These are phyloP conservation scores for Elmis aenea DNA, from an alignment of 2,888 invertebrate species.

Conservation along the genomic window DNA sequence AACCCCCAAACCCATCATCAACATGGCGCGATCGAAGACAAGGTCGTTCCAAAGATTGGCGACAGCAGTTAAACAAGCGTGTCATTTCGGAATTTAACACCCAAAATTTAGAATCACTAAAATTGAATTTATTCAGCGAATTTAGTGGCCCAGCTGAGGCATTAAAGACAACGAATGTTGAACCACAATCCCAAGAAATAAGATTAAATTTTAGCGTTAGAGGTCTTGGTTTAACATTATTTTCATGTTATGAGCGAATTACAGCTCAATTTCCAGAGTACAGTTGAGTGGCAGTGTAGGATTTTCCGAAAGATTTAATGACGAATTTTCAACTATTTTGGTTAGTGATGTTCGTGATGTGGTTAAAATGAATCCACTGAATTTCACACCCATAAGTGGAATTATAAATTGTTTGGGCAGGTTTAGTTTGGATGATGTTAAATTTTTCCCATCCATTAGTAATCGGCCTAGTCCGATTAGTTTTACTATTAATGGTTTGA, in stretches of 20 bases:
- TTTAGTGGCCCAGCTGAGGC: not conserved
- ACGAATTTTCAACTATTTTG: not conserved
- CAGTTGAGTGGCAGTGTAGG: not conserved
- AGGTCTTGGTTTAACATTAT: slow-evolving; percentile 1
- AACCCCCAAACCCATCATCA: not conserved
- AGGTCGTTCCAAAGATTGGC: not conserved
- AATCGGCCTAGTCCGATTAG: too few relatives aligned
- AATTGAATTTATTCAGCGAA: not conserved
- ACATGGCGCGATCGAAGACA: not conserved
- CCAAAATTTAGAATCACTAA: not conserved
- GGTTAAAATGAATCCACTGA: slow-evolving; percentile 1
- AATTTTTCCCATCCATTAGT: too few relatives aligned
- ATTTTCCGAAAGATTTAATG: not conserved
- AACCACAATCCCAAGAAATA: not conserved
- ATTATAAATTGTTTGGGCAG: slow-evolving; percentile 1
- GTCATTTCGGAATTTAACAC: not conserved
- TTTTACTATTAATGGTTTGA: too few relatives aligned
- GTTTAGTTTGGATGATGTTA: slow-evolving; percentile 1
- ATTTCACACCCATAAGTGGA: not conserved
- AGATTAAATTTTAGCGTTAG: not conserved
- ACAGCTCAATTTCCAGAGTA: not conserved
- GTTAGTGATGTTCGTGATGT: not conserved
- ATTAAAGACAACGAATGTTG: not conserved
- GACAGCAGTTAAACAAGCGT: not conserved
- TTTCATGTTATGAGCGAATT: not conserved